A percentile compares a stretch with the other conserved stretches of the same genome.
These are phyloP conservation scores for Anguilla marmorata DNA, from an alignment of 2,797 vertebrate species.

Conservation along the genomic window DNA sequence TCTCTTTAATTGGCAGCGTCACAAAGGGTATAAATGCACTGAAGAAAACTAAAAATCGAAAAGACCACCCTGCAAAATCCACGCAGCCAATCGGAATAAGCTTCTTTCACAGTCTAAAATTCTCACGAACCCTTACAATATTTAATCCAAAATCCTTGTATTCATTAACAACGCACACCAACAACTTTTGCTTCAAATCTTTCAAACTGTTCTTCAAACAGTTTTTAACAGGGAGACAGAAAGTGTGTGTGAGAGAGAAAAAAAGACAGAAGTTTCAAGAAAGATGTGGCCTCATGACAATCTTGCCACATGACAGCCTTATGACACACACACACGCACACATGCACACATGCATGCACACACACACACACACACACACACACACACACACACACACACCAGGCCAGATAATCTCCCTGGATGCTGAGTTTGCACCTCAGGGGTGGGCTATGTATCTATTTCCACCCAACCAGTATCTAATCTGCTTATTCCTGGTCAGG, in stretches of 20 bases:
- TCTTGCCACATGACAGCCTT: background rate
- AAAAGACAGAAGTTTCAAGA: background rate
- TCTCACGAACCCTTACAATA: background rate
- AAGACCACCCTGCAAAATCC: background rate
- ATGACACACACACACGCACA: background rate
- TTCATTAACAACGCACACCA: background rate
- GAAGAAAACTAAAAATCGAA: background rate
- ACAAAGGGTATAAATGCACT: background rate
- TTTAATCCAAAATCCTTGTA: background rate
- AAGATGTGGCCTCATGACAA: background rate
- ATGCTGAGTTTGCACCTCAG: no score
- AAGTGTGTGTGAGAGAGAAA: background rate
- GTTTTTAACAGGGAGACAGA: background rate
- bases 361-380: no score
- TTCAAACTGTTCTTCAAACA: background rate
- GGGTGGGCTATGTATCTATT: no score
- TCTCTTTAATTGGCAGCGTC: background rate
- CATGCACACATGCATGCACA: no score
- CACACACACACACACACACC: no score
- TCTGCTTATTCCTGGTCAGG: no score
- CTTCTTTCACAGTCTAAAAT: background rate
- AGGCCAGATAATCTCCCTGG: no score
- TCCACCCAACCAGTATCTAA: no score
- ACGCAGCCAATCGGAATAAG: background rate
- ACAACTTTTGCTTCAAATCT: background rate